Base-by-base conservation (phyloP, 2,888 invertebrate species). In the Sympetrum striolatum region DNA sequence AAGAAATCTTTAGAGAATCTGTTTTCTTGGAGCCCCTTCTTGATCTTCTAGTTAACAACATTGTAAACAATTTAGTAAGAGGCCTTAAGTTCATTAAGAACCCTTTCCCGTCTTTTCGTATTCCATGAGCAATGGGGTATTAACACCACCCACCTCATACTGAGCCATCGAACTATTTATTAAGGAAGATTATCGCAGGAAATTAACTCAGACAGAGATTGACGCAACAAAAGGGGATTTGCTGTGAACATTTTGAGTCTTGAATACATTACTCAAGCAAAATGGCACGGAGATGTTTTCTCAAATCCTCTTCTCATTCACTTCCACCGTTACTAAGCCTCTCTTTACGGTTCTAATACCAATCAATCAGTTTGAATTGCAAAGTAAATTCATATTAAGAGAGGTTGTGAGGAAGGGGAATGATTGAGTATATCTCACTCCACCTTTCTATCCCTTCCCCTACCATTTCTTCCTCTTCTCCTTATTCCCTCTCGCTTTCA, bases 131-230 rank as follows among this genome's bases (percentile, higher is more conserved):
- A 53, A 44, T 44, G 44, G 10, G 53, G 5, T 18, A 53, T 53
- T 53, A 53, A 53, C 53, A 53, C 53, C 53, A 53, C 15, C 58
- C 3, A 18, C 82, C 82, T 35, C 58, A 6, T 58, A 64, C 60
- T 86, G 58, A 86, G 35, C n/a, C 12, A 14, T 22, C 8, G n/a
- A 60, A 86, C 64, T 86, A 86, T 86, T 86, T 86, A 86, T 86
- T 58, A 60, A 58, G n/a, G 12, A 37, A 31, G 60, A n/a, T 64
- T 86, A 60, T 86, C 60, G 86, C 37, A 64, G 86, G 37, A 86
- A 86, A 64, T 37, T 64, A n/a, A 86, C 60, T 86, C 22, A 86
- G 86, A 86, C 86, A 64, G 58, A 58, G 86, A 86, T 86, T 86
- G 86, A 86, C 60, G 86, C 5, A 86, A 86, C 60, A 64, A 86